These are phyloP conservation scores for Vidua chalybeata DNA, from an alignment of 2,113 vertebrate genomes.

Conservation along the genomic window DNA sequence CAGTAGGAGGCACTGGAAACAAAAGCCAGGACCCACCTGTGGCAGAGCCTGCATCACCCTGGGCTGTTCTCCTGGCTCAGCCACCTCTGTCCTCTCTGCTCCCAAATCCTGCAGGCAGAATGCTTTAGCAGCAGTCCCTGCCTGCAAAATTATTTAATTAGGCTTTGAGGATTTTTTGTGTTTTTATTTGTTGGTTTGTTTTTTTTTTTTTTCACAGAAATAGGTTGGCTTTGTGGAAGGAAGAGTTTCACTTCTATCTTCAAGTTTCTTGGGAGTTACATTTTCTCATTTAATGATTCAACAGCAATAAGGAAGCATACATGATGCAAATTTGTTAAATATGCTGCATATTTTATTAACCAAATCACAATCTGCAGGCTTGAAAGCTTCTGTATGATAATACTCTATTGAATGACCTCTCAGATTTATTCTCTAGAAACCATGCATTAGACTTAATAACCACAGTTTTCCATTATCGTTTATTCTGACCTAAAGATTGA, in stretches of 20 bases:
- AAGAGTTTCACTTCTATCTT: slow-evolving; percentile 27
- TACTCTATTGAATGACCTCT: slow-evolving; percentile 65
- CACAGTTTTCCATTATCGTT: slow-evolving; percentile 67
- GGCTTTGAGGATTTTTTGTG: neutral
- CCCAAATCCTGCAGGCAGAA: neutral
- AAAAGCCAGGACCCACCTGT: neutral
- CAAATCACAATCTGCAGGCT: slow-evolving; percentile 59
- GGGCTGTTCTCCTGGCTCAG: rapidly evolving
- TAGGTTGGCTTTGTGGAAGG: neutral
- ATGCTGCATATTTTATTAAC: slow-evolving; percentile 63
- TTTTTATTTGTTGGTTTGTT: neutral
- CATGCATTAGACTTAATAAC: slow-evolving; percentile 66
- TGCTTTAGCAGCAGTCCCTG: neutral
- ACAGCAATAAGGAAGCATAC: slow-evolving; percentile 2
- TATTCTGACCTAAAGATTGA: slow-evolving; percentile 75
- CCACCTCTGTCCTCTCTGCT: too few species aligned
- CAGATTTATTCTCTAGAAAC: slow-evolving; percentile 68
- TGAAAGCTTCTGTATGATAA: slow-evolving; percentile 66
- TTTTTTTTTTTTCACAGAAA: neutral
- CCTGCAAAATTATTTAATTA: neutral
- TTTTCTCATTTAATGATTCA: slow-evolving; percentile 67
- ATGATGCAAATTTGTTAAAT: slow-evolving; percentile 64
- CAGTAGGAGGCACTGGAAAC: neutral
- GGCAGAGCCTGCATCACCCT: neutral
- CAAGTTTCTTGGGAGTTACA: slow-evolving; percentile 22